Conservation (phyloP, 35 echinoderm and acorn worm species). For the Diadema setosum region DNA sequence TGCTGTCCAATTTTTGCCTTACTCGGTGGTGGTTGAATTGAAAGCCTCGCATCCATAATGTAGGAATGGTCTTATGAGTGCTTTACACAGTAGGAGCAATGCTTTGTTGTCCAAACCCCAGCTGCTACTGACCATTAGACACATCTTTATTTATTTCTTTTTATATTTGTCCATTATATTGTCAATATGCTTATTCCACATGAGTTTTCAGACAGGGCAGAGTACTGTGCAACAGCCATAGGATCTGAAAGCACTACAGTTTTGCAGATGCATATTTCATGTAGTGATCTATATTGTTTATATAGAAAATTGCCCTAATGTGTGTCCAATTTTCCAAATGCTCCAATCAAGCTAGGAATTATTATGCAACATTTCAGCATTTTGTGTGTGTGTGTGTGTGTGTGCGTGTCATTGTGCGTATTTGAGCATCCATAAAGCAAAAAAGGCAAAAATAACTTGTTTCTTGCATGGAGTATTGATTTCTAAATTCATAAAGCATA, state of each 20-base stretch:
- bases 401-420: too few relatives aligned
- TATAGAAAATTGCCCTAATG: too few relatives aligned
- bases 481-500: too few relatives aligned
- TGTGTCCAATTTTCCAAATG: too few relatives aligned
- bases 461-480: too few relatives aligned
- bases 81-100: neutral
- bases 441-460: too few relatives aligned
- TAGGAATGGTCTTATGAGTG: neutral
- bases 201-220: neutral
- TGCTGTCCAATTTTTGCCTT: neutral
- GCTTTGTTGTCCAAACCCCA: neutral
- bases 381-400: too few relatives aligned
- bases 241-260: neutral
- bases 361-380: too few relatives aligned
- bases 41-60: neutral
- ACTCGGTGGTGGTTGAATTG: neutral
- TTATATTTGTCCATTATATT: neutral
- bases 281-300: too few relatives aligned
- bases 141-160: neutral
- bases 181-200: neutral
- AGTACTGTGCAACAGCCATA: neutral
- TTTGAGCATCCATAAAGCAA: too few relatives aligned
- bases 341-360: too few relatives aligned
- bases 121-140: neutral
- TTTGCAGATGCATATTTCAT: too few relatives aligned